These are phyloP conservation scores for Panthera uncia DNA, from an alignment of 2,113 vertebrate genomes.

Conservation along the genomic window DNA sequence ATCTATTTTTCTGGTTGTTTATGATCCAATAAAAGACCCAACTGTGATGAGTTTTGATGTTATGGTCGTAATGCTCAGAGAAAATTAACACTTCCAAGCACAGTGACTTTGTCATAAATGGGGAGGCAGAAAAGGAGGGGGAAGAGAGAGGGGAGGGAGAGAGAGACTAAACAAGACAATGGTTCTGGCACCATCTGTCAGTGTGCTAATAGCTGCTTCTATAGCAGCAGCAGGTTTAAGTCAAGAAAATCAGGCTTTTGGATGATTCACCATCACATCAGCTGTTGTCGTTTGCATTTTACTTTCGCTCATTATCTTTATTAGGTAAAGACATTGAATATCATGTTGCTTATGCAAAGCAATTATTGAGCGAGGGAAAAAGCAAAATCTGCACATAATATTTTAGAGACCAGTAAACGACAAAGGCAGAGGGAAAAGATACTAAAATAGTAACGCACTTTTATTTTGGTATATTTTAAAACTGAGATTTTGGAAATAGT, in stretches of 20 bases:
- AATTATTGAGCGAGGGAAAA: background rate
- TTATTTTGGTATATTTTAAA: background rate
- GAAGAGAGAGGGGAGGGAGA: background rate
- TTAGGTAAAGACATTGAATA: conserved; percentile 56
- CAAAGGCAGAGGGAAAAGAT: background rate
- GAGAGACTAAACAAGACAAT: background rate
- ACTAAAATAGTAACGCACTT: background rate
- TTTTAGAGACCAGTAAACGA: conserved; percentile 3
- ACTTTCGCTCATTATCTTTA: conserved; percentile 68
- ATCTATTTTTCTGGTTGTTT: background rate
- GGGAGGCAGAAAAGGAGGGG: background rate
- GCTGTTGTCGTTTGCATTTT: conserved; percentile 50
- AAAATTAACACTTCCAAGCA: conserved; percentile 32
- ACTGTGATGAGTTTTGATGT: conserved; percentile 26
- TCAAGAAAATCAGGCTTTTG: conserved; percentile 65
- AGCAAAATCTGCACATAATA: background rate
- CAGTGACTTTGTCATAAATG: background rate
- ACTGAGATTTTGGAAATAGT: background rate
- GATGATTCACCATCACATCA: conserved; percentile 26
- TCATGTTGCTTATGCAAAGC: conserved; percentile 56
- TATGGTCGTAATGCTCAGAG: conserved; percentile 11
- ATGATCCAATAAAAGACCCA: background rate
- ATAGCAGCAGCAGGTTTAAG: conserved; percentile 67
- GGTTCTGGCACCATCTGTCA: conserved; percentile 39
- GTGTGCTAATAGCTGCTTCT: conserved; percentile 58